Evolutionary conservation across 2,888 invertebrate genomes (phyloP).

Genomic region (Melieria crassipennis): DNA sequence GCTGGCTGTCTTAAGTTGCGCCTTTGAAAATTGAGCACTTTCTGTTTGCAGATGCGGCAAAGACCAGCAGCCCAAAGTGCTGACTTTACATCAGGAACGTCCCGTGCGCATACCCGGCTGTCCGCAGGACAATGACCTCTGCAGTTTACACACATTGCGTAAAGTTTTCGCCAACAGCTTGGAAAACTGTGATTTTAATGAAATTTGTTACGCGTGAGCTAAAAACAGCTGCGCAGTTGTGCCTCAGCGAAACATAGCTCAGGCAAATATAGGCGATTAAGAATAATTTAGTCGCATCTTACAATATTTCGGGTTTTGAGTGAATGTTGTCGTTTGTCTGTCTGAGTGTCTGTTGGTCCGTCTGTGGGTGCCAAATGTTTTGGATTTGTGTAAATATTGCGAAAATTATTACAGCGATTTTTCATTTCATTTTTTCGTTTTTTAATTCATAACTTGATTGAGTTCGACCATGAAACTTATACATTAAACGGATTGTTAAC

Average conservation of each 20-base stretch:
- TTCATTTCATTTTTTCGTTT: background rate
- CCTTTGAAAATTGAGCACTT: slow-evolving; percentile 17
- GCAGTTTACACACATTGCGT: slow-evolving; percentile 71
- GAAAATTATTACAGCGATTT: background rate
- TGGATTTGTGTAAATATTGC: slow-evolving; percentile 16
- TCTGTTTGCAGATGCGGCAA: slow-evolving; percentile 68
- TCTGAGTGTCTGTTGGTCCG: too few relatives aligned
- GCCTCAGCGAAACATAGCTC: too few relatives aligned
- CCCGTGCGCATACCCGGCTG: slow-evolving; percentile 77
- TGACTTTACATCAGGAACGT: slow-evolving; percentile 80
- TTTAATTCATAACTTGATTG: background rate
- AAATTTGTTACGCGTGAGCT: slow-evolving; percentile 69
- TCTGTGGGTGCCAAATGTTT: slow-evolving; percentile 22
- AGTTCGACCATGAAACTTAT: background rate
- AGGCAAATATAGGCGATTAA: too few relatives aligned
- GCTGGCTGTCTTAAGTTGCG: background rate
- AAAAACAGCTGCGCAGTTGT: too few relatives aligned
- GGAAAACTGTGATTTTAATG: slow-evolving; percentile 73
- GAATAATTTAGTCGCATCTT: too few relatives aligned
- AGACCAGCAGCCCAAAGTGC: slow-evolving; percentile 65
- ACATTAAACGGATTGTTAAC: background rate
- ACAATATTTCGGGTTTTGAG: too few relatives aligned
- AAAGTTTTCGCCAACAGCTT: slow-evolving; percentile 71
- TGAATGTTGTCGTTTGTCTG: too few relatives aligned
- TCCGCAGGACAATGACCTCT: slow-evolving; percentile 70